These are phyloP conservation scores for Rhinolophus sinicus DNA, from an alignment of 2,113 vertebrate species.

Conservation along the genomic window DNA sequence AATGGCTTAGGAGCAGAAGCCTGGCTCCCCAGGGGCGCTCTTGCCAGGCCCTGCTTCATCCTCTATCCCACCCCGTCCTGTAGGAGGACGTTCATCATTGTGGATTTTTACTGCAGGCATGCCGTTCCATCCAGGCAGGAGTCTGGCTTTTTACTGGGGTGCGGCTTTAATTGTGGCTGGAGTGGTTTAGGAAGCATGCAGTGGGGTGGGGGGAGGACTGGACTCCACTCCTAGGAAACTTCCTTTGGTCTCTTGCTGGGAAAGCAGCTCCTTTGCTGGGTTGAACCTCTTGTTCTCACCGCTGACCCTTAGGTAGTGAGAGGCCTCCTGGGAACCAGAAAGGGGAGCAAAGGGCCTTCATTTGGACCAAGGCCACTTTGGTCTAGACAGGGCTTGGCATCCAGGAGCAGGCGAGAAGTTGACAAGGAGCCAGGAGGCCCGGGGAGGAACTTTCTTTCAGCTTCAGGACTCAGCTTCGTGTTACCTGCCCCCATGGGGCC, in stretches of 20 bases:
- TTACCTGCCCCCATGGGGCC: not conserved
- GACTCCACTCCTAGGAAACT: not conserved
- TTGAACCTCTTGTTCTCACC: not conserved
- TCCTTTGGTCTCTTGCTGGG: not conserved
- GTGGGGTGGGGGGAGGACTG: rapidly evolving
- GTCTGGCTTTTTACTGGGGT: not conserved
- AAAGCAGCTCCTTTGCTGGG: not conserved
- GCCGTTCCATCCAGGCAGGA: not conserved
- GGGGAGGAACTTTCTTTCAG: not conserved
- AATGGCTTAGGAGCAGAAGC: not conserved
- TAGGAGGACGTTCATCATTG: rapidly evolving
- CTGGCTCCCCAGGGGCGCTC: rapidly evolving
- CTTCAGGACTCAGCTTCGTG: no score
- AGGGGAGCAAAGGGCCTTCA: not conserved
- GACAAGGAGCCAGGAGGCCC: not conserved
- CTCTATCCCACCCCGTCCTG: rapidly evolving
- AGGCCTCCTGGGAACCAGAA: not conserved
- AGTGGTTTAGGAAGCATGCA: not conserved
- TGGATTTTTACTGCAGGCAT: rapidly evolving
- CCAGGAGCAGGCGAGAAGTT: not conserved
- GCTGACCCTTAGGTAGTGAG: not conserved
- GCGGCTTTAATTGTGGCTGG: not conserved
- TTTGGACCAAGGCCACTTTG: not conserved
- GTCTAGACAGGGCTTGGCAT: not conserved
- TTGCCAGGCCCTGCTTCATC: no score